These are phyloP conservation scores for Craterocephalus amniculus DNA, from an alignment of 2,797 vertebrate species.

Conservation along the genomic window DNA sequence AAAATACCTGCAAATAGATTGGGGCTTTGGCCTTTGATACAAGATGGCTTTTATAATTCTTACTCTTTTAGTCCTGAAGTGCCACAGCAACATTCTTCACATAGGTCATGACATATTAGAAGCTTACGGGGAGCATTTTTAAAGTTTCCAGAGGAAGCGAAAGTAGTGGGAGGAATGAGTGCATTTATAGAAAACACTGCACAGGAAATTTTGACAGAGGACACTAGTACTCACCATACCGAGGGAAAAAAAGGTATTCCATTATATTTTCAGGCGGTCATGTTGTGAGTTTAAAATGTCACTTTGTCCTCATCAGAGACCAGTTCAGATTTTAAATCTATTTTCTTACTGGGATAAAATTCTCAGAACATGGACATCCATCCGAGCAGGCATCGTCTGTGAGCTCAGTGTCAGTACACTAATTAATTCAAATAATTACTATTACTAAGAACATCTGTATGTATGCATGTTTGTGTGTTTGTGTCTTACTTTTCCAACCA, in stretches of 20 bases:
- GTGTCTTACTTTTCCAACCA: background rate
- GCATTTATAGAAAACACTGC: background rate
- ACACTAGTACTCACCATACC: background rate
- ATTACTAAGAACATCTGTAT: background rate
- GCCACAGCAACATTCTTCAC: background rate
- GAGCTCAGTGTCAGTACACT: constrained; percentile 19
- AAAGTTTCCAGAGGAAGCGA: constrained; percentile 46
- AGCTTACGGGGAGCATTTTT: background rate
- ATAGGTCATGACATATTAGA: constrained; percentile 16
- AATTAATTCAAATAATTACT: too few relatives aligned
- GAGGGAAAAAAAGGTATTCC: background rate
- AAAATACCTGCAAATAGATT: too few relatives aligned
- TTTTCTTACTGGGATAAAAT: constrained; percentile 8
- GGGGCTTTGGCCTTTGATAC: background rate
- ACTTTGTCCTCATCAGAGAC: background rate
- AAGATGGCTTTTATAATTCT: background rate
- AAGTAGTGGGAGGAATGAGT: constrained; percentile 1
- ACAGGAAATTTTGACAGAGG: background rate
- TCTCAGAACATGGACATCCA: background rate
- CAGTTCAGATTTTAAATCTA: constrained; percentile 4
- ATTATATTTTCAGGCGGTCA: background rate
- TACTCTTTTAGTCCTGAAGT: background rate
- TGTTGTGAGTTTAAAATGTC: background rate
- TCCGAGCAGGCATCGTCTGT: constrained; percentile 26
- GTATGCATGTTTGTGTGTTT: background rate